A percentile compares a stretch with the other conserved stretches of the same genome.
Evolutionary conservation across 1,140 invertebrate genomes (phyloP).

Genomic region (Achatina immaculata): DNA sequence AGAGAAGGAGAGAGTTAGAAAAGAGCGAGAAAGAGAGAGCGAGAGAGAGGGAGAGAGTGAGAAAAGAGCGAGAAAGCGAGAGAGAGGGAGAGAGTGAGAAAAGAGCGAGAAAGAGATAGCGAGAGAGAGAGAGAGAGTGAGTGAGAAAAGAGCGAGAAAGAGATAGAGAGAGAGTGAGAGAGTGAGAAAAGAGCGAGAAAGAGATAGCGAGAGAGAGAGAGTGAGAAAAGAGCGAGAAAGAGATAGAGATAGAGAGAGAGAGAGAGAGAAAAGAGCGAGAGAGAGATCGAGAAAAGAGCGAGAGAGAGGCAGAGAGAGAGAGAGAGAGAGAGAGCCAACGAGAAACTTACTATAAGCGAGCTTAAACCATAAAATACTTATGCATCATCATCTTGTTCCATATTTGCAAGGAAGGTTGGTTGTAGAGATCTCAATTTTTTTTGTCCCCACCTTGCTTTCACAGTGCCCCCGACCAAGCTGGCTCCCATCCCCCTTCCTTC

Average conservation of each 20-base stretch:
- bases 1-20: not conserved
- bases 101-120: not conserved
- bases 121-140: slow-evolving; percentile 1
- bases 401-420: no score
- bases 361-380: no score
- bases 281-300: not conserved
- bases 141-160: not conserved
- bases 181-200: not conserved
- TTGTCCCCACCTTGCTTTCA: no score
- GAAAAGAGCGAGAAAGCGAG: not conserved
- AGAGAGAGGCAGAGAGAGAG: not conserved
- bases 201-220: slow-evolving; percentile 7
- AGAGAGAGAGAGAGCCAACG: not conserved
- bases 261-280: slow-evolving; percentile 2
- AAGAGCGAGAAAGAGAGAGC: not conserved
- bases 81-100: not conserved
- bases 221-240: not conserved
- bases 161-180: slow-evolving; percentile 13
- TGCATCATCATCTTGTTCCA: no score
- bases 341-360: no score
- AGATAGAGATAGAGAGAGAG: not conserved
- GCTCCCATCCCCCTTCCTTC: no score
- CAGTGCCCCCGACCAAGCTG: no score
- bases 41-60: not conserved
- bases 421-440: no score